Conservation (phyloP, 2,797 vertebrate species). For the Petrocephalus sullivani region DNA sequence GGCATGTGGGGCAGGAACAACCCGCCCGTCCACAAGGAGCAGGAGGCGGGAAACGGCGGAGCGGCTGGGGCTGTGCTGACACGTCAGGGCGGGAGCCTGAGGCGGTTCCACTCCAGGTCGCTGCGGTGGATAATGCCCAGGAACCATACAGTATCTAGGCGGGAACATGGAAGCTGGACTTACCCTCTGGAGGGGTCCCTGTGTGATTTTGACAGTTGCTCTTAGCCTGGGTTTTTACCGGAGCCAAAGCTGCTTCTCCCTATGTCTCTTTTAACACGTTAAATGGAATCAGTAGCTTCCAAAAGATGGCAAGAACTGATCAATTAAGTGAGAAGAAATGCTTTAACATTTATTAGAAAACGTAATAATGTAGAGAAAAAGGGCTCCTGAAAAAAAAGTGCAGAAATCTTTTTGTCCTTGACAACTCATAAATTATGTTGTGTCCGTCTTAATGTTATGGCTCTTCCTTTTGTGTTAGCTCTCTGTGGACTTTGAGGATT, state of each 20-base stretch:
- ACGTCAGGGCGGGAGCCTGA: background rate
- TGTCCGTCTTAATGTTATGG: background rate
- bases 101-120: background rate
- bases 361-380: background rate
- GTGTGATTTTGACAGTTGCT: background rate
- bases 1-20: background rate
- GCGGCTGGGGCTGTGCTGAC: no score
- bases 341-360: background rate
- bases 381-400: background rate
- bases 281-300: background rate
- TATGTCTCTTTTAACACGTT: background rate
- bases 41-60: background rate
- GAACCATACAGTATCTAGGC: background rate
- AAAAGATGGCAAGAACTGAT: background rate
- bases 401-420: background rate
- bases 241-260: background rate
- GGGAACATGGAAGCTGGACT: background rate
- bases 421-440: background rate
- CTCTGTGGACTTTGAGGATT: background rate
- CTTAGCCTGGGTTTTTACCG: background rate
- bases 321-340: background rate
- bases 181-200: no score
- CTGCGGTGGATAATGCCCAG: background rate
- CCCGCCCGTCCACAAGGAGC: background rate
- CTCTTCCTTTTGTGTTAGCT: background rate